These are phyloP conservation scores for Etia nguti DNA, from an alignment of 2,113 vertebrate genomes.

Conservation along the genomic window DNA sequence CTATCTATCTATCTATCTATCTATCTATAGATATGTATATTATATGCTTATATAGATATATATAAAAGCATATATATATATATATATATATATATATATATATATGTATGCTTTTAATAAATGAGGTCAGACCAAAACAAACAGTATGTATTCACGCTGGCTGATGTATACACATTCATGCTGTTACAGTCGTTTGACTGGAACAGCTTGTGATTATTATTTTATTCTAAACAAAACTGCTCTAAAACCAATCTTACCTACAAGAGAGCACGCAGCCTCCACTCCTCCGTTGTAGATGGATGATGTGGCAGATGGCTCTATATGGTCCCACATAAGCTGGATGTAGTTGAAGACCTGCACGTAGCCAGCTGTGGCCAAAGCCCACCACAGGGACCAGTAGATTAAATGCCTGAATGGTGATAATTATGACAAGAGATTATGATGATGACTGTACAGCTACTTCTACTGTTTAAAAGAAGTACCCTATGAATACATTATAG, in stretches of 20 bases:
- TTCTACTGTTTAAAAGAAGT: neutral
- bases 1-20: neutral
- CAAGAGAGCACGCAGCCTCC: constrained; percentile 64
- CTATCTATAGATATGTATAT: too few species aligned
- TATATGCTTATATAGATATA: too few species aligned
- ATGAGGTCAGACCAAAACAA: neutral
- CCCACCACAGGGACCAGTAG: constrained; percentile 74
- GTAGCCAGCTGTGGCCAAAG: constrained; percentile 69
- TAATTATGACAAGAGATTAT: neutral
- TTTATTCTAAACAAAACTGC: neutral
- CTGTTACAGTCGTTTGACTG: neutral
- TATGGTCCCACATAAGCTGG: constrained; percentile 72
- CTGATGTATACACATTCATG: neutral
- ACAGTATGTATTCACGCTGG: neutral
- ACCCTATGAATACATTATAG: neutral
- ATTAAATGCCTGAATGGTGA: constrained; percentile 49
- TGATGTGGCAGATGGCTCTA: constrained; percentile 66
- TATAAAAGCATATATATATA: too few species aligned
- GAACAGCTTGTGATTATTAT: neutral
- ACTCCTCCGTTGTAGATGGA: constrained; percentile 72
- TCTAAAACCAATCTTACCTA: constrained; percentile 48
- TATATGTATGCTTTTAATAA: neutral
- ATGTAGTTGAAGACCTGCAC: constrained; percentile 69
- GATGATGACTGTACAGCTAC: neutral
- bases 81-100: too few species aligned